Percentiles rank a stretch among this genome's conserved stretches.
Evolutionary conservation across 2,888 invertebrate species (phyloP).

Genomic region (Parelbella ahira): DNA sequence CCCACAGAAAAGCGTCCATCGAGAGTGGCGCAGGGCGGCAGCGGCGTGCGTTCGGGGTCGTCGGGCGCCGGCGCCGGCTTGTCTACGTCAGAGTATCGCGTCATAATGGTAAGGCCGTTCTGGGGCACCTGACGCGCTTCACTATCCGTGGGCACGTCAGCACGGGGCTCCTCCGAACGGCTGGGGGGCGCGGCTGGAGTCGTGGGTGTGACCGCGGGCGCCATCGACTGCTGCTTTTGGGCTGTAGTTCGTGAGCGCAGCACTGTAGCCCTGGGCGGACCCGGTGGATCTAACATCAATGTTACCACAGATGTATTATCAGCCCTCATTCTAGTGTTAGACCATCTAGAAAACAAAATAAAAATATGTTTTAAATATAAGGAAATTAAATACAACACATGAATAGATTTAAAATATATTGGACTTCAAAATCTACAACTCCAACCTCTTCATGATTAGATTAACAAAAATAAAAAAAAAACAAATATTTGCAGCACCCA

Average conservation of each 20-base stretch:
- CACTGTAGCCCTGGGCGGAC: slow-evolving; percentile 86
- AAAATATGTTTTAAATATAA: neutral
- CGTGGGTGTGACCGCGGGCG: slow-evolving; percentile 31
- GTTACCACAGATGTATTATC: slow-evolving; percentile 98
- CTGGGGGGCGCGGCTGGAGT: slow-evolving; percentile 31
- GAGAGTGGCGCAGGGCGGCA: slow-evolving; percentile 58
- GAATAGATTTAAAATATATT: too few relatives aligned
- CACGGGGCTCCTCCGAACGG: slow-evolving; percentile 27
- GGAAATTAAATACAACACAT: too few relatives aligned
- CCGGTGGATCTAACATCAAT: slow-evolving; percentile 94
- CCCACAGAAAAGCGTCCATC: slow-evolving; percentile 52
- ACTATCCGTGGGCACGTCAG: slow-evolving; percentile 22
- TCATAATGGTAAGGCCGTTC: slow-evolving; percentile 73
- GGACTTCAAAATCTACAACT: too few relatives aligned
- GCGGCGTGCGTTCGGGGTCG: slow-evolving; percentile 37
- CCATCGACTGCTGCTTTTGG: slow-evolving; percentile 36
- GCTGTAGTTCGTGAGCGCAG: slow-evolving; percentile 59
- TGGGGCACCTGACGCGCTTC: slow-evolving; percentile 48
- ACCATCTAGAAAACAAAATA: slow-evolving; percentile 82
- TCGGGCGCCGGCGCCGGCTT: slow-evolving; percentile 41
- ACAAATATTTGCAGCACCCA: too few relatives aligned
- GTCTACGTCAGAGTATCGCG: slow-evolving; percentile 66
- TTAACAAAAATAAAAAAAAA: too few relatives aligned
- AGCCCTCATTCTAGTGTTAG: slow-evolving; percentile 91
- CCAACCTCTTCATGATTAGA: too few relatives aligned